These are phyloP conservation scores for Brachyhypopomus gauderio DNA, from an alignment of 2,113 vertebrate genomes.

Conservation along the genomic window DNA sequence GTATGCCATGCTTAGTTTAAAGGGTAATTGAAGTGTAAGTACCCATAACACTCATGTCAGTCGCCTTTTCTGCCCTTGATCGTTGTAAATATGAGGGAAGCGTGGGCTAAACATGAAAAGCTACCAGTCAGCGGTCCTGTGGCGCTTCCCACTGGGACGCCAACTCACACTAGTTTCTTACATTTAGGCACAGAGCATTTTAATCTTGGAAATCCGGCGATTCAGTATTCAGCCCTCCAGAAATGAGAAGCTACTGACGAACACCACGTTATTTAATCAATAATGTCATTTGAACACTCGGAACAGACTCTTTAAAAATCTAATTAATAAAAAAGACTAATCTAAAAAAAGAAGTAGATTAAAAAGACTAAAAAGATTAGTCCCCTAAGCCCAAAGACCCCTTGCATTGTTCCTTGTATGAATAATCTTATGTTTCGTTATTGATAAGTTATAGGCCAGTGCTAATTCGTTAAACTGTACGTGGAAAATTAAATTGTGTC, in stretches of 20 bases:
- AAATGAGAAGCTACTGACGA: not conserved
- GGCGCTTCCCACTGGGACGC: not conserved
- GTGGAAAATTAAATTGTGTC: not conserved
- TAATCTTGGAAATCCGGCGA: not conserved
- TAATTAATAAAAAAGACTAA: too few relatives aligned
- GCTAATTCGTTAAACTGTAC: too few relatives aligned
- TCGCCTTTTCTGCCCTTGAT: too few relatives aligned
- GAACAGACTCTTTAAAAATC: too few relatives aligned
- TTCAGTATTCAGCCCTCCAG: not conserved
- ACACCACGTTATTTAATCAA: not conserved
- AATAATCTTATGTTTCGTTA: not conserved
- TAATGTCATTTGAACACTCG: too few relatives aligned
- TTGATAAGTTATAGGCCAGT: not conserved
- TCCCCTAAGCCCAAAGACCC: not conserved
- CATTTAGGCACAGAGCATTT: not conserved
- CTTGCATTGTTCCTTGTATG: not conserved
- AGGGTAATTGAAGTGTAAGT: too few relatives aligned
- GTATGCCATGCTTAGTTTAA: too few relatives aligned
- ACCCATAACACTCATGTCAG: too few relatives aligned
- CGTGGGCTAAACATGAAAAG: too few relatives aligned
- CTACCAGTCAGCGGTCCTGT: not conserved
- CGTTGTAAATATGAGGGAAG: too few relatives aligned
- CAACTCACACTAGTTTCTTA: conserved; percentile 15
- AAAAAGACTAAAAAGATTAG: not conserved
- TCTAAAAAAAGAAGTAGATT: too few relatives aligned